phyloP scores from a whole-genome alignment of 2,797 vertebrate genomes.

The Pelochelys cantorii region DNA sequence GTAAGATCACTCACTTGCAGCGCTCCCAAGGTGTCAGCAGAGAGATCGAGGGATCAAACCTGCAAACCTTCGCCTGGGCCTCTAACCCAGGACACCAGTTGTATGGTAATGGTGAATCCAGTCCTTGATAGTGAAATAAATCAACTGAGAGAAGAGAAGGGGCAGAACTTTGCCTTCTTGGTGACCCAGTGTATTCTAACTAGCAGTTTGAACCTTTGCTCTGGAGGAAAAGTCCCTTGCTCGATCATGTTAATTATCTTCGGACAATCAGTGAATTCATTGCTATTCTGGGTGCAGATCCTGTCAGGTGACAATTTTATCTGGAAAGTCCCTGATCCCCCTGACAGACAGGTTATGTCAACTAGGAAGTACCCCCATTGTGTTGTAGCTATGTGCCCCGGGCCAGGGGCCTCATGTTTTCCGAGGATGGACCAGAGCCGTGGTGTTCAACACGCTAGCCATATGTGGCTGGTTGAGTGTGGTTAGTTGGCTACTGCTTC shows the following conservation, averaged over 20 bases:
- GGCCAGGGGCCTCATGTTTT: neutral
- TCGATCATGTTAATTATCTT: neutral
- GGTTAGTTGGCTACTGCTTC: no score
- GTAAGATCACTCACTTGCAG: neutral
- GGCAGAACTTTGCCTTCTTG: neutral
- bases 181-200: neutral
- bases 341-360: constrained; percentile 46
- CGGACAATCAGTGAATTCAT: neutral
- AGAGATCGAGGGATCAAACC: neutral
- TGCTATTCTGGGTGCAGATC: neutral
- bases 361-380: neutral
- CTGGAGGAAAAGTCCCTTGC: neutral
- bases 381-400: neutral
- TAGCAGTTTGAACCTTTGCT: neutral
- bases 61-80: neutral
- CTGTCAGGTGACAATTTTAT: constrained; percentile 63
- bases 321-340: constrained; percentile 69
- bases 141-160: neutral
- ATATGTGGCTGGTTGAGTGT: no score
- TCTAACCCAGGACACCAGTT: neutral
- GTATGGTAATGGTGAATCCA: neutral
- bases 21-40: neutral
- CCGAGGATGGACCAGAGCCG: neutral
- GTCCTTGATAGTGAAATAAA: neutral
- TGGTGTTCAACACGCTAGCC: no score